Conservation (phyloP, 1,140 invertebrate genomes). For the Hermatobates lingyangjiaoensis region DNA sequence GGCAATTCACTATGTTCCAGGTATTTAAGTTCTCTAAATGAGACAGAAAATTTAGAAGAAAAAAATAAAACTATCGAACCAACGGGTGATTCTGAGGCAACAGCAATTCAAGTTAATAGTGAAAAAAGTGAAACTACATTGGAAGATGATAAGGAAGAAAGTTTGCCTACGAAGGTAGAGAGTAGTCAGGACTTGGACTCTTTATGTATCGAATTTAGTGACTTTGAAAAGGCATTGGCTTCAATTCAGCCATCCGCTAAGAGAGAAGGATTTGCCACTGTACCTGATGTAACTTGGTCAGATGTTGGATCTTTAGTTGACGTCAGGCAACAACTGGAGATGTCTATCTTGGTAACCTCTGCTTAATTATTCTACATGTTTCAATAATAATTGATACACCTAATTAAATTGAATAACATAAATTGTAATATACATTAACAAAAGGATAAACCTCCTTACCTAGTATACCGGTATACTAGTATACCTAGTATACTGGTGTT, state of each 20-base stretch:
- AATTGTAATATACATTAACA: too few relatives aligned
- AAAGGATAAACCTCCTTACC: too few relatives aligned
- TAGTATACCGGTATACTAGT: too few relatives aligned
- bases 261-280: constrained; percentile 90
- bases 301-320: constrained; percentile 84
- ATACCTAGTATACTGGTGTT: too few relatives aligned
- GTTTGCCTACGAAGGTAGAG: neutral
- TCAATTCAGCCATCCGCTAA: constrained; percentile 82
- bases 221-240: constrained; percentile 62
- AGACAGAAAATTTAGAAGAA: neutral
- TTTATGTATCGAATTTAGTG: constrained; percentile 46
- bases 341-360: constrained; percentile 59
- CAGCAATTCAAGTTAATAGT: neutral
- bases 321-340: constrained; percentile 73
- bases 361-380: too few relatives aligned
- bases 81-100: neutral
- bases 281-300: constrained; percentile 93
- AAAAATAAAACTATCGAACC: neutral
- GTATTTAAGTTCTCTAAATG: neutral
- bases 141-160: too few relatives aligned
- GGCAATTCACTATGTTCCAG: neutral
- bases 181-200: constrained; percentile 32
- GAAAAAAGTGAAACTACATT: neutral
- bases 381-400: too few relatives aligned
- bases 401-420: too few relatives aligned